phyloP scores from a whole-genome alignment of 2,888 invertebrate genomes.

The Altica lythri region DNA sequence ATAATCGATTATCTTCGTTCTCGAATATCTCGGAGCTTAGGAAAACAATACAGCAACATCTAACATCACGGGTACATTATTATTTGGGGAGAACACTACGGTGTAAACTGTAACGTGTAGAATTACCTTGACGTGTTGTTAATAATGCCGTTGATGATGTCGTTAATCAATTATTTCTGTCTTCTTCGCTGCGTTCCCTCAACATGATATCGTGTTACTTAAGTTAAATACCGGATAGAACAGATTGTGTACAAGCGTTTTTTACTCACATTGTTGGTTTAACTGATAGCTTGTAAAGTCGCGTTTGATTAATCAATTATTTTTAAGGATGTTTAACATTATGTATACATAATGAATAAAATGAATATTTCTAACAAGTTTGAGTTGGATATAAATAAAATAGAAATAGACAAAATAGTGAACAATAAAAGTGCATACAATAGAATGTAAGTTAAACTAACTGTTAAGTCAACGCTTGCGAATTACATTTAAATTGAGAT shows the following conservation, averaged over 20 bases:
- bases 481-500: no score
- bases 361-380: no score
- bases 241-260: constrained; percentile 1
- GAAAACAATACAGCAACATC: constrained; percentile 21
- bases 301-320: background rate
- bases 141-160: constrained; percentile 26
- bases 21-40: constrained; percentile 24
- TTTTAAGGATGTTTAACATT: background rate
- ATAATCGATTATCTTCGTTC: constrained; percentile 21
- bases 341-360: background rate
- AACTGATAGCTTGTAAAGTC: background rate
- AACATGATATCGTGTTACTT: background rate
- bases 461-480: no score
- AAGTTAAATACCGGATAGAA: background rate
- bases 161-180: constrained; percentile 20
- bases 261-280: background rate
- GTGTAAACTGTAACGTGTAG: constrained; percentile 23
- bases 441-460: no score
- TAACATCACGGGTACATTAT: constrained; percentile 18
- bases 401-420: no score
- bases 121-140: constrained; percentile 28
- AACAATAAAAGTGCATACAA: no score
- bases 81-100: constrained; percentile 17
- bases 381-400: no score
- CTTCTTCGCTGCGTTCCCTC: constrained; percentile 2